Percentiles rank a stretch among this genome's conserved stretches.
phyloP scores from a whole-genome alignment of 35 echinoderm and acorn worm genomes.

The Ophioderma brevispina region DNA sequence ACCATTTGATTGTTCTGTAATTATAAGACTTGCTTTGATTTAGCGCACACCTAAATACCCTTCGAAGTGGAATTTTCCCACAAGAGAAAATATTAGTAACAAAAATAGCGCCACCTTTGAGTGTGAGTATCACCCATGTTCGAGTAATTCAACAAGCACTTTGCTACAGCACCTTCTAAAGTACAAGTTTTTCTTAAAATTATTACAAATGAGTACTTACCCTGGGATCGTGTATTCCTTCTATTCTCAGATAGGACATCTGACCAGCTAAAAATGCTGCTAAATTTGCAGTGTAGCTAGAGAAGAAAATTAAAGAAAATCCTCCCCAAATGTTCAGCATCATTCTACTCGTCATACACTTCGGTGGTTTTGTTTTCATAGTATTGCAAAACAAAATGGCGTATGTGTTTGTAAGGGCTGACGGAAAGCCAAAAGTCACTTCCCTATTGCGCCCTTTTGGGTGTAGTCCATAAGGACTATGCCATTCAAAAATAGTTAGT shows the following conservation, averaged over 20 bases:
- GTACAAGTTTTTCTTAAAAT: too few species aligned
- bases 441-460: constrained; percentile 54
- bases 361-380: constrained; percentile 56
- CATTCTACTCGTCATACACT: constrained; percentile 66
- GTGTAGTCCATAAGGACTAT: constrained; percentile 60
- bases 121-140: too few species aligned
- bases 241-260: constrained; percentile 60
- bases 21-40: too few species aligned
- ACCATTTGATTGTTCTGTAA: too few species aligned
- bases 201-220: constrained; percentile 17
- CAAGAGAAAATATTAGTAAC: too few species aligned
- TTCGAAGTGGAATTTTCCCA: too few species aligned
- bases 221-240: constrained; percentile 52
- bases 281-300: constrained; percentile 64
- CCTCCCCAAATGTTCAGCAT: constrained; percentile 64
- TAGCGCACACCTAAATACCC: too few species aligned
- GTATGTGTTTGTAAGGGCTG: constrained; percentile 62
- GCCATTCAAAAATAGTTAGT: constrained; percentile 61
- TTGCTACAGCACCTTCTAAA: too few species aligned
- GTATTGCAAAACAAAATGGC: constrained; percentile 63
- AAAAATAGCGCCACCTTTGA: too few species aligned
- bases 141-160: too few species aligned
- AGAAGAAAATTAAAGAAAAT: constrained; percentile 63
- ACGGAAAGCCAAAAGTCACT: constrained; percentile 59
- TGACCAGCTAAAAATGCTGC: constrained; percentile 64